Percentiles rank a stretch among this genome's conserved stretches.
These are phyloP conservation scores for Andrena bicolor DNA, from an alignment of 2,888 invertebrate species.

Conservation along the genomic window DNA sequence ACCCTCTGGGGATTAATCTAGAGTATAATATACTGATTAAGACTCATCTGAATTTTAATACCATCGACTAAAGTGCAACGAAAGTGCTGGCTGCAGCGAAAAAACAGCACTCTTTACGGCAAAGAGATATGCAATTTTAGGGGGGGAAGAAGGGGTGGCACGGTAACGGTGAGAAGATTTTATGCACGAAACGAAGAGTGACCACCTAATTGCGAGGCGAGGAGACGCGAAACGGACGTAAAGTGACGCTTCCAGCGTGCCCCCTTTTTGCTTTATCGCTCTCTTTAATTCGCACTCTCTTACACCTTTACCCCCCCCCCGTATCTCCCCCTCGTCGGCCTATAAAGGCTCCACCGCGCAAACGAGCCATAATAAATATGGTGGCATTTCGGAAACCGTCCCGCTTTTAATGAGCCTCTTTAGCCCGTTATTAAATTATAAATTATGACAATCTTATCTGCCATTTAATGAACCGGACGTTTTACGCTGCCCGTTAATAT, in stretches of 20 bases:
- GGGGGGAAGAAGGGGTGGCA: background rate
- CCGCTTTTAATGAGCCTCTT: constrained; percentile 82
- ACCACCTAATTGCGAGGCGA: constrained; percentile 19
- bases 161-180: background rate
- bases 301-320: background rate
- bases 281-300: constrained; percentile 30
- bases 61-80: background rate
- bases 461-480: constrained; percentile 81
- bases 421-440: constrained; percentile 84
- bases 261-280: constrained; percentile 18
- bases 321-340: background rate
- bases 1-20: too few relatives aligned
- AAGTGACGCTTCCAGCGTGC: constrained; percentile 30
- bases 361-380: constrained; percentile 81
- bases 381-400: constrained; percentile 80
- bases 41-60: too few relatives aligned
- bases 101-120: background rate
- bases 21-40: too few relatives aligned
- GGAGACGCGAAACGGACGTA: constrained; percentile 41
- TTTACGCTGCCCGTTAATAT: constrained; percentile 80
- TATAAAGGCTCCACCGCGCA: constrained; percentile 53
- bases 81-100: background rate
- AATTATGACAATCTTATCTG: constrained; percentile 83
- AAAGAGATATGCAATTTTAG: background rate
- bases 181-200: background rate